Base-by-base conservation (phyloP, 2,888 invertebrate genomes). In the Aleiodes leptofemur region DNA sequence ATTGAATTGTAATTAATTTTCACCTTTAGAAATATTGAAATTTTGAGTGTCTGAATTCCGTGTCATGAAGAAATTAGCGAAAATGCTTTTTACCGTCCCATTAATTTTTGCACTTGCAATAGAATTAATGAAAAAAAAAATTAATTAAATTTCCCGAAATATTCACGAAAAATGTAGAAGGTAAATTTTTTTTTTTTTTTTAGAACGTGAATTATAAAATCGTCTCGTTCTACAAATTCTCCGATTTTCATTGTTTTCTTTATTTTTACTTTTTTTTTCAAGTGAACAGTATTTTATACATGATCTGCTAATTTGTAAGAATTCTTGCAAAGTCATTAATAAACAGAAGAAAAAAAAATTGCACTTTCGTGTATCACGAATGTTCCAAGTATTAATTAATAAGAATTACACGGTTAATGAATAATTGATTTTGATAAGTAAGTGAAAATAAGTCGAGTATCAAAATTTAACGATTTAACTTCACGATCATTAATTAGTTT, bases 241-340 rank as follows among this genome's bases (percentile, higher is more conserved):
- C 9, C 43, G 7, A 43, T 43, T 43, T 43, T 11, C 8, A 9
- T 4, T 43, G 9, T 43, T 23, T 23, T 23, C 23, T 23, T 23
- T 1, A 23, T 23, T 23, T 23, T 11, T 43, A 0, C 38, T 16
- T 38, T 38, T 9, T 61, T 61, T 38, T 14, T 61, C 14, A 48
- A 61, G 13, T 64, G 23, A 64, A 64, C 48, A 64, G 64, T 64
- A 64, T 64, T 43, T 64, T 64, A 64, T 16, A 64, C 43, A 48
- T 9, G 48, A 64, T 64, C 11, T 14, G 48, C 23, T 48, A 11
- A 64, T 48, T 48, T 16, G 23, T 64, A 43, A 16, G 43, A 64
- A n/a, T 34, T 59, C n/a, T 43, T n/a, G 9, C 31, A 16, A 64
- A 64, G 7, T 61, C 38, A 61, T 38, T 38, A 43, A 34, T 61